Percentiles rank a stretch among this genome's conserved stretches.
Evolutionary conservation across 2,888 invertebrate genomes (phyloP).

Genomic region (Athrips mouffetella): DNA sequence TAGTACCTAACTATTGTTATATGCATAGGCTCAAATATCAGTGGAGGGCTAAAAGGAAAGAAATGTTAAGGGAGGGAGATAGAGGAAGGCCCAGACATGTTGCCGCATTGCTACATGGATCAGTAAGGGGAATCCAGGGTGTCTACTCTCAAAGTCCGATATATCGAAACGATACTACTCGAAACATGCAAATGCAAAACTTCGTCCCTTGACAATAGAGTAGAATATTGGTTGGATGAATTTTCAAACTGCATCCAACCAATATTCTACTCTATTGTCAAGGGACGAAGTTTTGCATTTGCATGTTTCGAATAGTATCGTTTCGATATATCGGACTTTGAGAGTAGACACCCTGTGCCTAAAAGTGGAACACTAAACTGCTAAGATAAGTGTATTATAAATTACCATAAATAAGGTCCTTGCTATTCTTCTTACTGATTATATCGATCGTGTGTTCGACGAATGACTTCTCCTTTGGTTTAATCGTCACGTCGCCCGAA

Average conservation of each 20-base stretch:
- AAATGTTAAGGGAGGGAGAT: not conserved
- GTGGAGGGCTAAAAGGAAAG: not conserved
- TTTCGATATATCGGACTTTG: too few relatives aligned
- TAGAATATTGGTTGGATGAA: too few relatives aligned
- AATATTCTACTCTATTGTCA: too few relatives aligned
- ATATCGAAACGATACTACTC: too few relatives aligned
- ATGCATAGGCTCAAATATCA: too few relatives aligned
- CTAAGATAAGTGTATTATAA: not conserved
- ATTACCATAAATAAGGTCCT: constrained; percentile 33
- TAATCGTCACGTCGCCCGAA: constrained; percentile 33
- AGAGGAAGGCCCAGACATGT: not conserved
- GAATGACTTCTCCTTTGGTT: constrained; percentile 37
- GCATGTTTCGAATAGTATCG: too few relatives aligned
- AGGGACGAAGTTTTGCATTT: too few relatives aligned
- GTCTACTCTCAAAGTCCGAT: too few relatives aligned
- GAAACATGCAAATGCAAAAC: too few relatives aligned
- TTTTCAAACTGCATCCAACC: too few relatives aligned
- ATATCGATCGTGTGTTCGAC: constrained; percentile 45
- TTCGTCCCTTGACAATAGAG: too few relatives aligned
- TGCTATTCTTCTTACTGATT: constrained; percentile 43
- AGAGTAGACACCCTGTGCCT: too few relatives aligned
- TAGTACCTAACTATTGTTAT: not conserved
- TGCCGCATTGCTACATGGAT: not conserved
- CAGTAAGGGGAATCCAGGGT: not conserved
- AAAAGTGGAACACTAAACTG: not conserved